A percentile compares a stretch with the other conserved stretches of the same genome.
These are phyloP conservation scores for Aptenodytes patagonicus DNA, from an alignment of 2,113 vertebrate genomes.

Conservation along the genomic window DNA sequence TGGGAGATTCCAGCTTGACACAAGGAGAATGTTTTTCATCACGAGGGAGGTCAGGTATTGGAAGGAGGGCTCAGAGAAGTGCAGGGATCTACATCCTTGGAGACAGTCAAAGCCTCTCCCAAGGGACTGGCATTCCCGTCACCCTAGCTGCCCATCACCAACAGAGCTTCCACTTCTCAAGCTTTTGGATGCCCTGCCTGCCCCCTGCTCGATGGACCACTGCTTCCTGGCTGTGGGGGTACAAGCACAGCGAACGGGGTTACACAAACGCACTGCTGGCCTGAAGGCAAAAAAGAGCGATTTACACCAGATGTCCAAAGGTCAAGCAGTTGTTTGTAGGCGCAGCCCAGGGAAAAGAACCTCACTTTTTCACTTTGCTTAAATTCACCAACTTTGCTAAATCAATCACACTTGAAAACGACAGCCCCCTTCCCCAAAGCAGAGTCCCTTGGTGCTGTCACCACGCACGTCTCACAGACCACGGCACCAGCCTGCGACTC, in stretches of 20 bases:
- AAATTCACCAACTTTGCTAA: not conserved
- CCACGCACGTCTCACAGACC: accelerated
- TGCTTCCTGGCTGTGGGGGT: accelerated
- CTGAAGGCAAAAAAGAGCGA: not conserved
- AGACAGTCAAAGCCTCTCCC: not conserved
- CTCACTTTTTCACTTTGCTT: not conserved
- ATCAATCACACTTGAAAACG: accelerated
- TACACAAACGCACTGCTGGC: not conserved
- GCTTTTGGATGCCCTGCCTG: not conserved
- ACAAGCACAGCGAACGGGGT: accelerated
- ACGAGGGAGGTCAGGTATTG: not conserved
- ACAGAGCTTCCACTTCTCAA: not conserved
- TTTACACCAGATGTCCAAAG: not conserved
- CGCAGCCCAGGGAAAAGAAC: not conserved
- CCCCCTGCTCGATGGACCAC: not conserved
- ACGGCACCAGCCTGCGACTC: not conserved
- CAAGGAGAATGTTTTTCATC: not conserved
- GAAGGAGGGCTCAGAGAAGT: not conserved
- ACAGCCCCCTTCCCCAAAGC: not conserved
- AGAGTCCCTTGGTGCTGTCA: not conserved
- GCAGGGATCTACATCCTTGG: not conserved
- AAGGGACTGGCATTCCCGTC: not conserved
- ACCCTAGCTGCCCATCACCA: not conserved
- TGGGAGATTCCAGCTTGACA: not conserved
- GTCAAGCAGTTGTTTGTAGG: not conserved